phyloP scores from a whole-genome alignment of 2,888 invertebrate genomes.

The Lobophora halterata region DNA sequence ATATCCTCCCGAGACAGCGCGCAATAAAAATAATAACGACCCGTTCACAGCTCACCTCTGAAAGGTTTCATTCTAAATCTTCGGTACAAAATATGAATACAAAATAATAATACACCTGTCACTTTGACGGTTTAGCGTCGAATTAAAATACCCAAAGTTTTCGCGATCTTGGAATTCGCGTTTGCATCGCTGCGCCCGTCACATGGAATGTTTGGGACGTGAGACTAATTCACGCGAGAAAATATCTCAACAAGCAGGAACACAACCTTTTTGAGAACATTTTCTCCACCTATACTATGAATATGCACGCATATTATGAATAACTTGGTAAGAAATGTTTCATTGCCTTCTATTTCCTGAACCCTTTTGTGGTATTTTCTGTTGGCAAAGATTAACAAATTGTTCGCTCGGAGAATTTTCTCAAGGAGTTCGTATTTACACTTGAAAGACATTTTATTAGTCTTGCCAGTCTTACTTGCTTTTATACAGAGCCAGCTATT shows the following conservation, averaged over 20 bases:
- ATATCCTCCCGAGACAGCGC: slow-evolving; percentile 47
- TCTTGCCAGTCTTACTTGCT: neutral
- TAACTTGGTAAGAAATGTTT: slow-evolving; percentile 42
- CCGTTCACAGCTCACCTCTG: slow-evolving; percentile 41
- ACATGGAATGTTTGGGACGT: slow-evolving; percentile 59
- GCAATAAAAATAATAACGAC: slow-evolving; percentile 57
- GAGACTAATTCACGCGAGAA: slow-evolving; percentile 67
- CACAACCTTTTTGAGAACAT: slow-evolving; percentile 50
- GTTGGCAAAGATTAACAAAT: slow-evolving; percentile 55
- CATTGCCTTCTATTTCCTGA: slow-evolving; percentile 33
- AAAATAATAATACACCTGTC: slow-evolving; percentile 30
- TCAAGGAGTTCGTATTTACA: slow-evolving; percentile 5
- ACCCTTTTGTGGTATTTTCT: slow-evolving; percentile 40
- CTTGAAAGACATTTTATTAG: slow-evolving; percentile 10
- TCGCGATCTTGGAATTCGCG: slow-evolving; percentile 46
- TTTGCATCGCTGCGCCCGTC: slow-evolving; percentile 44
- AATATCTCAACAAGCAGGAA: slow-evolving; percentile 53
- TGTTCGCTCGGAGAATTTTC: slow-evolving; percentile 47
- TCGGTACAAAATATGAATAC: too few relatives aligned
- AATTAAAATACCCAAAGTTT: slow-evolving; percentile 52
- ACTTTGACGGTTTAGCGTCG: slow-evolving; percentile 36
- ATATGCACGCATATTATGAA: slow-evolving; percentile 38
- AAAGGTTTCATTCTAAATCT: slow-evolving; percentile 34
- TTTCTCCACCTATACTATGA: slow-evolving; percentile 8
- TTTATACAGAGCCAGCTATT: slow-evolving; percentile 6